phyloP scores from a whole-genome alignment of 2,113 vertebrate genomes.

The Natator depressus region DNA sequence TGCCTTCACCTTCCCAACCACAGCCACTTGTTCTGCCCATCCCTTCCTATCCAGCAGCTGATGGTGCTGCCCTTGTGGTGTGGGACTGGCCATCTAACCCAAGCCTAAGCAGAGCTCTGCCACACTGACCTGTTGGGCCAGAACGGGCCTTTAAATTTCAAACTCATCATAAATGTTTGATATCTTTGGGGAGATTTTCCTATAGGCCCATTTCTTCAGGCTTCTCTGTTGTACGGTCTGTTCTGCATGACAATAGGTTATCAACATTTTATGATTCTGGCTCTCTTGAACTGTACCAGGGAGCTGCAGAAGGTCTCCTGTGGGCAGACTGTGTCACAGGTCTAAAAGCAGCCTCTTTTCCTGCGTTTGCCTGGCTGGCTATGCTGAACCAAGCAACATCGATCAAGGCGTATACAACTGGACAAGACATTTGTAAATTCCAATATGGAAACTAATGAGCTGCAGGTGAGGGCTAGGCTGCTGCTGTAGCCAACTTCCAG shows the following conservation, averaged over 20 bases:
- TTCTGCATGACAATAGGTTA: background rate
- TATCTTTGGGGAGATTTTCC: background rate
- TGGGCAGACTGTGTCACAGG: background rate
- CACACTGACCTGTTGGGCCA: background rate
- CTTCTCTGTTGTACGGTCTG: background rate
- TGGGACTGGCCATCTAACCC: background rate
- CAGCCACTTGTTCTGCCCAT: background rate
- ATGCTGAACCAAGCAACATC: slow-evolving; percentile 18
- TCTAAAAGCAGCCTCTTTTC: slow-evolving; percentile 18
- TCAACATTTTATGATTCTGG: background rate
- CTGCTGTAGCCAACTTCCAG: slow-evolving; percentile 32
- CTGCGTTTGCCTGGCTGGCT: slow-evolving; percentile 2
- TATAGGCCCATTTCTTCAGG: background rate
- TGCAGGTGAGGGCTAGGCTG: background rate
- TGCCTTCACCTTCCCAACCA: background rate
- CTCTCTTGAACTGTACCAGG: slow-evolving; percentile 8
- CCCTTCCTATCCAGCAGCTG: background rate
- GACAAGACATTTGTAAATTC: slow-evolving; percentile 12
- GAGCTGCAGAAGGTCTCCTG: background rate
- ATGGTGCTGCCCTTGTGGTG: background rate
- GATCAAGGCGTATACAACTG: background rate
- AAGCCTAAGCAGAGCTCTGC: background rate
- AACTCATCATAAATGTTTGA: background rate
- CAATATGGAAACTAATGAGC: background rate
- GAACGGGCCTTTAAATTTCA: background rate